Percentiles rank a stretch among this genome's conserved stretches.
phyloP scores from a whole-genome alignment of 2,113 vertebrate species.

The Tragelaphus imberbis region DNA sequence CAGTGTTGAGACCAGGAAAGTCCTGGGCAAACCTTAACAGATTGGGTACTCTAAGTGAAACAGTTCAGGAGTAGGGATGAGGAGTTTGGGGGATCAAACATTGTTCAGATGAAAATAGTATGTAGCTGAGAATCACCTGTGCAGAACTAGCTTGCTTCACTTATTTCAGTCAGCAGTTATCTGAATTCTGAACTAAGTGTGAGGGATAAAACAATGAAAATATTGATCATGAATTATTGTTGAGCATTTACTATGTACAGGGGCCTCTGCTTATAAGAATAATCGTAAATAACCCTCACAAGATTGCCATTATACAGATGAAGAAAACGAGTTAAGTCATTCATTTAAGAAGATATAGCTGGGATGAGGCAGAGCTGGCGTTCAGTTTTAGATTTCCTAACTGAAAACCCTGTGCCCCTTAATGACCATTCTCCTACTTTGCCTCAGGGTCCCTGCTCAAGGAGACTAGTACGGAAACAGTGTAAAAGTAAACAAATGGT shows the following conservation, averaged over 20 bases:
- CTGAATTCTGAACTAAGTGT: background rate
- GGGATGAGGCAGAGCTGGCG: background rate
- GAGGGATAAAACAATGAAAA: slow-evolving; percentile 2
- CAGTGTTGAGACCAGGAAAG: background rate
- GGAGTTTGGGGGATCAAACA: background rate
- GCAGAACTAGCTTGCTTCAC: background rate
- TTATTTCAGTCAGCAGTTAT: background rate
- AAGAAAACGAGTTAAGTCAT: slow-evolving; percentile 40
- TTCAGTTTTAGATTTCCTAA: background rate
- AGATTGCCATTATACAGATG: background rate
- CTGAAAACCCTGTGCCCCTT: background rate
- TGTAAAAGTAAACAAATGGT: background rate
- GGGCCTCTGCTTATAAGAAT: background rate
- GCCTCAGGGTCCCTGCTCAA: background rate
- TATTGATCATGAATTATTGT: background rate
- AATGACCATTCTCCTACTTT: background rate
- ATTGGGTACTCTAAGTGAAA: background rate
- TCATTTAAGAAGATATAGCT: background rate
- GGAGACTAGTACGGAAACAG: background rate
- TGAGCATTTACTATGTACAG: background rate
- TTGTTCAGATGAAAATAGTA: background rate
- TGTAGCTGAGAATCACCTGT: background rate
- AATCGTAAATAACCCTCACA: slow-evolving; percentile 22
- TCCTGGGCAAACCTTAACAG: background rate
- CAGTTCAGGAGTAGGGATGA: slow-evolving; percentile 3